Evolutionary conservation across 2,888 invertebrate genomes (phyloP), one percentile per base, ranked within the genome.

Genomic region (Cataglyphis livida): DNA sequence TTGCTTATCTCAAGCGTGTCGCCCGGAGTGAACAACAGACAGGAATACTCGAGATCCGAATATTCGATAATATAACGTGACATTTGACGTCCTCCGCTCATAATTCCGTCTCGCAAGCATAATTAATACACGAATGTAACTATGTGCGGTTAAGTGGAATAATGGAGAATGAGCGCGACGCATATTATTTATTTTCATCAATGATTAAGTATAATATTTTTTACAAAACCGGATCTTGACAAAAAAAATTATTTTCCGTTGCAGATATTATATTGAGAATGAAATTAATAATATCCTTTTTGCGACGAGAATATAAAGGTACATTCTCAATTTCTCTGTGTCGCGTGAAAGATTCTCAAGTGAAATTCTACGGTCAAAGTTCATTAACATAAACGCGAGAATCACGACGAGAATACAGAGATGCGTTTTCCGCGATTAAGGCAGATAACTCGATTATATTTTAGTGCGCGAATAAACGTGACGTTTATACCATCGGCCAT

Each of bases 401-500:
- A 51, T 51, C 51, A 51, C 51, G 7, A n/a, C 51, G n/a, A 7
- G n/a, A 51, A n/a, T 7, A n/a, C n/a, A n/a, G 51, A n/a, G 51
- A 51, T 51, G 51, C n/a, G n/a, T 51, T 41, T 51, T n/a, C 21
- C n/a, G 18, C 81, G n/a, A 41, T 32, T 75, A 75, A 62, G 66
- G n/a, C 12, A 18, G 73, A 25, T 65, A 38, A 68, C 21, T 51
- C 25, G 21, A 84, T 81, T 74, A 64, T 70, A 68, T 70, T 75
- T 75, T 75, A 75, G 25, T 18, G 32, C 28, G 35, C 62, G 32
- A 61, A 71, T 75, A 73, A 28, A 73, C 75, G 51, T 66, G 75
- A 78, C 68, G 83, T 76, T 88, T 84, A 81, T 84, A 81, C 82
- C 64, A 66, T 82, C 71, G n/a, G 54, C 85, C 79, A 88, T 90